Conservation (phyloP, 2,888 invertebrate genomes). For the Flexamia atlantica region DNA sequence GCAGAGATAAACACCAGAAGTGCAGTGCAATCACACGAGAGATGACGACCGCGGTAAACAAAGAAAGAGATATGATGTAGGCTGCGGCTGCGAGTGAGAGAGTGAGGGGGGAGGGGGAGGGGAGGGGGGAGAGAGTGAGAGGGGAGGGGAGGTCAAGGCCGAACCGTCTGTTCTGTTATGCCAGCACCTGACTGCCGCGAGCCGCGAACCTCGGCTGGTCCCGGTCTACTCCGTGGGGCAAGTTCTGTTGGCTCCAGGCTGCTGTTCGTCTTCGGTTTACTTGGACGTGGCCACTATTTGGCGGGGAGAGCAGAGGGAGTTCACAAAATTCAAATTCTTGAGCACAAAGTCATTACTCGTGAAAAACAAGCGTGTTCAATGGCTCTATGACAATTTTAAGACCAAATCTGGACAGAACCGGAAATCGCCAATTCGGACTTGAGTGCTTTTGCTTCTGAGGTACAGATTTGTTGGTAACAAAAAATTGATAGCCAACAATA, state of each 20-base stretch:
- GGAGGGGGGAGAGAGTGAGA: too few species aligned
- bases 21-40: slow-evolving; percentile 40
- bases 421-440: too few species aligned
- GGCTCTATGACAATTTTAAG: too few species aligned
- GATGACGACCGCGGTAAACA: slow-evolving; percentile 28
- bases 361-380: too few species aligned
- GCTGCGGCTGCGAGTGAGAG: neutral
- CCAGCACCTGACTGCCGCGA: slow-evolving; percentile 31
- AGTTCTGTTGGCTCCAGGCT: neutral
- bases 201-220: neutral
- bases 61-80: slow-evolving; percentile 39
- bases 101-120: neutral
- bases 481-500: too few species aligned
- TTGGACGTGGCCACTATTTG: neutral
- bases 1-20: slow-evolving; percentile 1
- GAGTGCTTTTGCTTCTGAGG: too few species aligned
- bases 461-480: too few species aligned
- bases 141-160: neutral
- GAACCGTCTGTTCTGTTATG: slow-evolving; percentile 28
- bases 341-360: too few species aligned
- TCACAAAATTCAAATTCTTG: too few species aligned
- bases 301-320: too few species aligned
- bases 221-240: neutral
- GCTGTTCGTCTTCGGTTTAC: neutral
- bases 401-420: too few species aligned